phyloP scores from a whole-genome alignment of 2,888 invertebrate genomes.

The Rhynchonema sp. region DNA sequence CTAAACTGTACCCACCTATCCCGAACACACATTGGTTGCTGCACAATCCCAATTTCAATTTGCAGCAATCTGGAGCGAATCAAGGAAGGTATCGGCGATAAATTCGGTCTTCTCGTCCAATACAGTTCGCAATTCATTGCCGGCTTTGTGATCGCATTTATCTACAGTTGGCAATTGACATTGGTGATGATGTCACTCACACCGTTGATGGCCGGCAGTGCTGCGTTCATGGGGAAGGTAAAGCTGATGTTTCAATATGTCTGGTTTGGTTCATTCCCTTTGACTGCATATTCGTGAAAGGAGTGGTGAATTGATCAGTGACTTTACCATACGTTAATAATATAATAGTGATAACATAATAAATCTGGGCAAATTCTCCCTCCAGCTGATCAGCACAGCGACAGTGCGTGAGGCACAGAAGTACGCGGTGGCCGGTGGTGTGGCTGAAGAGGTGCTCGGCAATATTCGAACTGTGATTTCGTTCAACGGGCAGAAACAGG shows the following conservation, averaged over 20 bases:
- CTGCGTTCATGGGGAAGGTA: constrained; percentile 19
- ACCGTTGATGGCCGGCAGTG: constrained; percentile 19
- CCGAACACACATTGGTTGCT: too few species aligned
- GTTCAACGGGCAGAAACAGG: constrained; percentile 18
- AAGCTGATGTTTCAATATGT: background rate
- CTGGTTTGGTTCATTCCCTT: background rate
- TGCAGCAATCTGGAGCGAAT: constrained; percentile 22
- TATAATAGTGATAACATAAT: too few species aligned
- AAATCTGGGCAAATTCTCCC: too few species aligned
- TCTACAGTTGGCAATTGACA: constrained; percentile 22
- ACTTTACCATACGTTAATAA: too few species aligned
- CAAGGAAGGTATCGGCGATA: constrained; percentile 24
- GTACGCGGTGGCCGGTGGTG: constrained; percentile 19
- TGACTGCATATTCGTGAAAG: background rate
- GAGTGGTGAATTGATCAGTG: too few species aligned
- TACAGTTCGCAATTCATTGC: constrained; percentile 12
- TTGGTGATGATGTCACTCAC: constrained; percentile 26
- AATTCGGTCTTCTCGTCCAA: constrained; percentile 22
- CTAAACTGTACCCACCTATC: too few species aligned
- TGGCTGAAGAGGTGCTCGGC: constrained; percentile 21
- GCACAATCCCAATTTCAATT: too few species aligned
- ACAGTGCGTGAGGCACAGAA: constrained; percentile 31
- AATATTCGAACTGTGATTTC: constrained; percentile 17
- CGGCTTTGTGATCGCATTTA: constrained; percentile 25
- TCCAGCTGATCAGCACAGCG: constrained; percentile 32